Conservation (phyloP, 2,888 invertebrate species). For the Petrolisthes cinctipes region DNA sequence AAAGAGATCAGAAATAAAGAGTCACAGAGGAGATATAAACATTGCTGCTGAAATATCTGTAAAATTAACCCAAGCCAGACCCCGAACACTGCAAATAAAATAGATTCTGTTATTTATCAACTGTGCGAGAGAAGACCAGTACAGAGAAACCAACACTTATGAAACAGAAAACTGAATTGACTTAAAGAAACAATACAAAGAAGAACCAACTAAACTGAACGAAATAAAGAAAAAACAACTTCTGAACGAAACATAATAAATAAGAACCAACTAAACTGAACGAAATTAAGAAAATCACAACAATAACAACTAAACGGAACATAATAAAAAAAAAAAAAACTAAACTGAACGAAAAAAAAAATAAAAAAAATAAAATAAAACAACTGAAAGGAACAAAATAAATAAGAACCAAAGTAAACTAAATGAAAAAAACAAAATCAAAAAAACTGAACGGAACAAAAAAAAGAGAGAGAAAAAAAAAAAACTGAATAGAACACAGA, state of each 20-base stretch:
- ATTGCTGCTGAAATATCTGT: no score
- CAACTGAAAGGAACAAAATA: no score
- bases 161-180: not conserved
- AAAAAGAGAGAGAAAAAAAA: no score
- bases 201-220: not conserved
- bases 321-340: not conserved
- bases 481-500: no score
- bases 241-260: no score
- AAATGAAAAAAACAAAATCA: not conserved
- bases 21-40: not conserved
- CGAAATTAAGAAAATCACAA: not conserved
- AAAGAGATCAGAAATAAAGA: not conserved
- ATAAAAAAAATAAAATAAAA: not conserved
- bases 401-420: no score
- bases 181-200: not conserved
- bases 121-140: no score
- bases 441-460: not conserved
- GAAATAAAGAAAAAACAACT: no score
- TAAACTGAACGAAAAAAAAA: not conserved
- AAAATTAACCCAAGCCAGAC: no score
- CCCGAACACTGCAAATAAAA: no score
- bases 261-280: no score
- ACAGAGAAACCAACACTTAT: not conserved
- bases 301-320: not conserved
- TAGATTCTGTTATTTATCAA: no score